Base-by-base conservation (phyloP, 1,140 invertebrate genomes). In the Bombus pyrosoma region DNA sequence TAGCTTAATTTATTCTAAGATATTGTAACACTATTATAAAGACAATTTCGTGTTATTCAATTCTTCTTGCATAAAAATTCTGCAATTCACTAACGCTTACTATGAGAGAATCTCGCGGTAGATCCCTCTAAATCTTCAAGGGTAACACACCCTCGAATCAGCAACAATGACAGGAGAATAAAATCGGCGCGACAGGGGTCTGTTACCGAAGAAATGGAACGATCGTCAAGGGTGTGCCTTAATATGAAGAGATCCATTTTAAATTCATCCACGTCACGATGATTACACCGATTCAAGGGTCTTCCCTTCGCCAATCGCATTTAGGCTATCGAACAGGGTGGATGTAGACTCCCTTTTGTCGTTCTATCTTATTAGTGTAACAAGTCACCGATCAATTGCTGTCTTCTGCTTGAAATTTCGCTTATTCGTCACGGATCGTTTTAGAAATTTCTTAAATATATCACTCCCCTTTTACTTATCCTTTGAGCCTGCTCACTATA, bases 361-460 rank as follows among this genome's bases (percentile, higher is more conserved):
- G 83, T 57, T 47, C n/a, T 59, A 68, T 47, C 79, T 86, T 86
- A 87, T 87, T 83, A 86, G 86, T 82, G 74, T 86, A 86, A 87
- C 84, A 64, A 86, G 68, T 79, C 84, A 74, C 64, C 59, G 69
- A 74, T 82, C 86, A 78, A 73, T 78, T 39, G 81, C 41, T 25
- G 22, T 57, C 37, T 43, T 59, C 9, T 39, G 34, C 64, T 64
- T 34, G 59, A 73, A 78, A 85, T 69, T 66, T 85, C 43, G 83
- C 77, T 85, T 76, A 85, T 85, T 85, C 77, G 76, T 12, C 77
- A 9, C 2, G 41, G 53, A 39, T 84, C 83, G 41, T 47, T 80
- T 73, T 25, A 72, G 12, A 85, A 80, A 59, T 62, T 62, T 34
- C 34, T 43, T 4, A 2, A 39, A n/a, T 28, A 2, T 41, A 15